phyloP scores from a whole-genome alignment of 1,140 invertebrate species.

The Dinoponera quadriceps region DNA sequence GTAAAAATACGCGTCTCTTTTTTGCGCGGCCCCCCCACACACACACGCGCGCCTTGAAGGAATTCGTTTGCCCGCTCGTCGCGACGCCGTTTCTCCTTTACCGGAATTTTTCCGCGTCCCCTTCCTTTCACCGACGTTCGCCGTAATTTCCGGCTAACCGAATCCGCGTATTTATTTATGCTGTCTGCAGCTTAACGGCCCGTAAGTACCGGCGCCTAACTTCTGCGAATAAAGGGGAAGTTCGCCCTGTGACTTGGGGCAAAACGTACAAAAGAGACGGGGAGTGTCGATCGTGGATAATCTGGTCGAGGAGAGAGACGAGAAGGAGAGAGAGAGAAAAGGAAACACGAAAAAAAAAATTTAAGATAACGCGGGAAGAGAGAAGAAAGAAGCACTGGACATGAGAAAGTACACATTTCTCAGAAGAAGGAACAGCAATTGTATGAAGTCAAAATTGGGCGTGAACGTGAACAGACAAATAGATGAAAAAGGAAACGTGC shows the following conservation, averaged over 20 bases:
- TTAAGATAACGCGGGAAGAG: neutral
- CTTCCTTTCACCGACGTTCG: constrained; percentile 39
- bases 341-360: neutral
- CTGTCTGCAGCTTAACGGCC: constrained; percentile 64
- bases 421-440: too few relatives aligned
- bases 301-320: neutral
- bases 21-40: neutral
- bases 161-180: constrained; percentile 70
- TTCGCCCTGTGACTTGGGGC: neutral
- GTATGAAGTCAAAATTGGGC: too few relatives aligned
- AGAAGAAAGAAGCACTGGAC: neutral
- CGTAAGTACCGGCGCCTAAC: constrained; percentile 63
- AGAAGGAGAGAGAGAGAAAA: neutral
- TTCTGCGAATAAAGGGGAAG: constrained; percentile 37
- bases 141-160: constrained; percentile 68
- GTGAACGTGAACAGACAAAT: too few relatives aligned
- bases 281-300: constrained; percentile 20
- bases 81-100: constrained; percentile 5
- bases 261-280: neutral
- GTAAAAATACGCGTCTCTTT: neutral
- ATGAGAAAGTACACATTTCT: neutral
- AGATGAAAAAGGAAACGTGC: too few relatives aligned
- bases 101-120: constrained; percentile 48
- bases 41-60: neutral
- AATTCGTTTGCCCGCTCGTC: constrained; percentile 11